Evolutionary conservation across 2,888 invertebrate species (phyloP).

Genomic region (Disparrhopalites patrizii): DNA sequence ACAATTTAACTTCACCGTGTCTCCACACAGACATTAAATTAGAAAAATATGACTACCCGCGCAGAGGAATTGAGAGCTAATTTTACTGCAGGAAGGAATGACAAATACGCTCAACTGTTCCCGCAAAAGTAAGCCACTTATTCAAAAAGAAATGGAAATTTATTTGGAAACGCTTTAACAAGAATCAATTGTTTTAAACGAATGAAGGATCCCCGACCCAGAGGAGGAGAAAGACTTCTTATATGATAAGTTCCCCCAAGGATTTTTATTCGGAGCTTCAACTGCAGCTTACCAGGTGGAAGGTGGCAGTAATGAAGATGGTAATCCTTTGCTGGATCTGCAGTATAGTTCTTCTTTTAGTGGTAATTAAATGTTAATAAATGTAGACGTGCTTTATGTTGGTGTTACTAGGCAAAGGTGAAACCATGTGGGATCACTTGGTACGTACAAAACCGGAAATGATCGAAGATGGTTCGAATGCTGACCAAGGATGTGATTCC

Average conservation of each 20-base stretch:
- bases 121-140: neutral
- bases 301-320: slow-evolving; percentile 50
- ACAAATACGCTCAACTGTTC: neutral
- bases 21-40: too few relatives aligned
- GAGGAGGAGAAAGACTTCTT: slow-evolving; percentile 7
- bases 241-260: slow-evolving; percentile 43
- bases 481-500: slow-evolving; percentile 53
- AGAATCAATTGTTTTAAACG: neutral
- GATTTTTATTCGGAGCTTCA: slow-evolving; percentile 50
- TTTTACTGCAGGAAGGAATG: neutral
- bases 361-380: neutral
- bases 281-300: slow-evolving; percentile 51
- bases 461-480: slow-evolving; percentile 51
- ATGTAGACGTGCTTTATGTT: neutral
- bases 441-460: slow-evolving; percentile 49
- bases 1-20: too few relatives aligned
- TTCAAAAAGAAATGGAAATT: neutral
- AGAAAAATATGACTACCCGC: too few relatives aligned
- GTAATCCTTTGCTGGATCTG: slow-evolving; percentile 35
- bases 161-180: slow-evolving; percentile 1
- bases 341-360: neutral
- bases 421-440: slow-evolving; percentile 53
- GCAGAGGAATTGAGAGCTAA: too few relatives aligned
- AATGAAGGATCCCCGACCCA: slow-evolving; percentile 12
- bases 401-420: slow-evolving; percentile 49